Conservation (phyloP, 2,888 invertebrate genomes). For the Eurois occulta region DNA sequence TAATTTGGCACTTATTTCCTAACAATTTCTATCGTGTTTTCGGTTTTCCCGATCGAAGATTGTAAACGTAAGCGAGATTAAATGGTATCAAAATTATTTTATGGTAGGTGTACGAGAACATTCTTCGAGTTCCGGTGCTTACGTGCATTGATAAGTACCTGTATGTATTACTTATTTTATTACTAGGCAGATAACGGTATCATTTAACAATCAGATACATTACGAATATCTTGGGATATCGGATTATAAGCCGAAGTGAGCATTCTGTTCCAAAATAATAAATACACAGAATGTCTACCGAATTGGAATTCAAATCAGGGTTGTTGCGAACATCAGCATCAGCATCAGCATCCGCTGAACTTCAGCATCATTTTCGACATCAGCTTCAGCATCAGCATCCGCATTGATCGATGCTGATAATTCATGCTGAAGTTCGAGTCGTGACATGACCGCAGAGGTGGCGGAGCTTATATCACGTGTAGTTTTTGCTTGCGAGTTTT, state of each 20-base stretch:
- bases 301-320: conserved; percentile 4
- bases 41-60: conserved; percentile 17
- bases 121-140: conserved; percentile 20
- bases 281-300: neutral
- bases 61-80: conserved; percentile 25
- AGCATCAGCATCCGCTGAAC: no score
- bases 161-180: conserved; percentile 24
- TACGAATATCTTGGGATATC: neutral
- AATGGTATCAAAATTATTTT: conserved; percentile 29
- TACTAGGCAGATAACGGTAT: conserved; percentile 21
- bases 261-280: conserved; percentile 7
- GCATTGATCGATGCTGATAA: no score
- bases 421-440: no score
- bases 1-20: neutral
- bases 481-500: no score
- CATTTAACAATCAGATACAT: conserved; percentile 14
- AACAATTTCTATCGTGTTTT: neutral
- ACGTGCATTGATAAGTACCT: conserved; percentile 41
- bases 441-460: no score
- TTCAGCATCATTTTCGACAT: no score
- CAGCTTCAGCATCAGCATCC: no score
- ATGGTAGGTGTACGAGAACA: conserved; percentile 5
- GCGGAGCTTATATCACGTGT: no score
- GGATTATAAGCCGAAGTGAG: neutral
- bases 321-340: no score